Conservation (phyloP, 2,113 vertebrate species). For the Grantiella picta region DNA sequence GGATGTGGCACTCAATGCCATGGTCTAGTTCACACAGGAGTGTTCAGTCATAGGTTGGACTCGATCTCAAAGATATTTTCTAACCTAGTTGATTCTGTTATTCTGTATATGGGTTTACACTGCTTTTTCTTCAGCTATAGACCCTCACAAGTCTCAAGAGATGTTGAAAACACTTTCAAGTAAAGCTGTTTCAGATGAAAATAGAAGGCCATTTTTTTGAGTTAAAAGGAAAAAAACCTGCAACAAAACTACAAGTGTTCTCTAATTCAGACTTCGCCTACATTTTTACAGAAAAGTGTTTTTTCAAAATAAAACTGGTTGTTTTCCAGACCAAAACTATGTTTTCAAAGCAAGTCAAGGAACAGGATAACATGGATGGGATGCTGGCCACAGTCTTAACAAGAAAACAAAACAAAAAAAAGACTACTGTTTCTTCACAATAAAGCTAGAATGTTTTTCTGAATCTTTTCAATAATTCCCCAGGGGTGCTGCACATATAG, state of each 20-base stretch:
- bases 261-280: not conserved
- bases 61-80: not conserved
- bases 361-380: not conserved
- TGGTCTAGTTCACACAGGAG: not conserved
- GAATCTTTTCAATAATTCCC: not conserved
- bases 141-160: not conserved
- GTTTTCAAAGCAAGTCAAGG: constrained; percentile 16
- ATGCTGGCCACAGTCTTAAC: not conserved
- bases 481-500: not conserved
- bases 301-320: not conserved
- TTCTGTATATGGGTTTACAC: not conserved
- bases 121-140: not conserved
- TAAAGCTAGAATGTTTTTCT: not conserved
- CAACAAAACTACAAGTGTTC: not conserved
- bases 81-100: not conserved
- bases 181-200: not conserved
- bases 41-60: not conserved
- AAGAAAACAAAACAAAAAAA: not conserved
- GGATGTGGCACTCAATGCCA: not conserved
- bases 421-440: not conserved
- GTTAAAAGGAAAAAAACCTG: not conserved
- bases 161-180: not conserved
- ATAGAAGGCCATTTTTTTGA: not conserved
- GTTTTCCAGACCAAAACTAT: constrained; percentile 23
- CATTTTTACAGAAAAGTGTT: not conserved